These are phyloP conservation scores for Phengaris alcon DNA, from an alignment of 2,888 invertebrate species.

Conservation along the genomic window DNA sequence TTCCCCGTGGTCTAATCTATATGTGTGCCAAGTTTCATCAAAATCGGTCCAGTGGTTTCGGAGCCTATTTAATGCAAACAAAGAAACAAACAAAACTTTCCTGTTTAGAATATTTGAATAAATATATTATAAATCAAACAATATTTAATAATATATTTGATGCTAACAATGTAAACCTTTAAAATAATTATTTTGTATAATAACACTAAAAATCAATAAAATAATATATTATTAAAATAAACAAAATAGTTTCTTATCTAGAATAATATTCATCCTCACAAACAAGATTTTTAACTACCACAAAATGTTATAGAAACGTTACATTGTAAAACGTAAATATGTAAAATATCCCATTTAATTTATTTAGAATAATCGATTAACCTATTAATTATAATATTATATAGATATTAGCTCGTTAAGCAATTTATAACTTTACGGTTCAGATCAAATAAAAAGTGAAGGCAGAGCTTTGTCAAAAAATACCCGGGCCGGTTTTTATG, in stretches of 20 bases:
- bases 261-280: neutral
- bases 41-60: too few relatives aligned
- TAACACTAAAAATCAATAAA: neutral
- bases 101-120: too few relatives aligned
- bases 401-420: slow-evolving; percentile 41
- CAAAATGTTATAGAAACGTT: neutral
- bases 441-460: too few relatives aligned
- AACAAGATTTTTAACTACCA: neutral
- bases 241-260: neutral
- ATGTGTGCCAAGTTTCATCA: too few relatives aligned
- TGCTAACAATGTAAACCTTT: neutral
- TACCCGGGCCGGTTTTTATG: too few relatives aligned
- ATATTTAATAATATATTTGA: neutral
- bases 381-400: slow-evolving; percentile 54
- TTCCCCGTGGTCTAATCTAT: too few relatives aligned
- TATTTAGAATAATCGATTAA: slow-evolving; percentile 42
- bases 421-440: slow-evolving; percentile 33
- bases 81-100: too few relatives aligned
- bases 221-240: neutral
- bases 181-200: neutral
- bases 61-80: too few relatives aligned
- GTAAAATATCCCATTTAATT: neutral
- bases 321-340: neutral
- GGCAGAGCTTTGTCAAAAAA: too few relatives aligned
- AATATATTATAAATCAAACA: neutral